Evolutionary conservation across 2,113 vertebrate species (phyloP).

Genomic region (Zootoca vivipara): DNA sequence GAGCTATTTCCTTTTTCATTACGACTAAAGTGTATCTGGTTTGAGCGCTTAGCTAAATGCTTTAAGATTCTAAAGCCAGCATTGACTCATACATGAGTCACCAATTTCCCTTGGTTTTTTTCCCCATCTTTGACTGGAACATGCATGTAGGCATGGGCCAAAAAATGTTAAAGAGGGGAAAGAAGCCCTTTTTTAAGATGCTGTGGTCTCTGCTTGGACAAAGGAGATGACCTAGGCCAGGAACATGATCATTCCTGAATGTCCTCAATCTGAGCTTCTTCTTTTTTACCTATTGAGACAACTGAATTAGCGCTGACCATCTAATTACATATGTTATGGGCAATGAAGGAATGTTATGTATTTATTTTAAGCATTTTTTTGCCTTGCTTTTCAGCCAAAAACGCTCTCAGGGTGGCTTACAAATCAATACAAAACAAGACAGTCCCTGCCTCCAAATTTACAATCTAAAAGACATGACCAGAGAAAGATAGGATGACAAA

Average conservation of each 20-base stretch:
- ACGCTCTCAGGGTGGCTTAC: too few relatives aligned
- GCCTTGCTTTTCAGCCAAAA: too few relatives aligned
- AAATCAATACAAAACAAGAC: too few relatives aligned
- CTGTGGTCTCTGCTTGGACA: too few relatives aligned
- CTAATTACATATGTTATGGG: not conserved
- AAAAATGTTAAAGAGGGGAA: not conserved
- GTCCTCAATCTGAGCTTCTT: too few relatives aligned
- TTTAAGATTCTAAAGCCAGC: not conserved
- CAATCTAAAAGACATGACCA: too few relatives aligned
- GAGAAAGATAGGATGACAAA: too few relatives aligned
- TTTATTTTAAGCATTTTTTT: too few relatives aligned
- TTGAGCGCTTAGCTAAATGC: constrained; percentile 8
- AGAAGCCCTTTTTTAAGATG: not conserved
- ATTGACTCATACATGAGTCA: not conserved
- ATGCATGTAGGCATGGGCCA: not conserved
- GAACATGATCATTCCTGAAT: too few relatives aligned
- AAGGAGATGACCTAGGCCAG: too few relatives aligned
- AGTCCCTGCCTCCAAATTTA: too few relatives aligned
- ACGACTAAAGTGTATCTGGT: not conserved
- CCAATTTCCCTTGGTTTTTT: not conserved
- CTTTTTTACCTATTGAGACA: not conserved
- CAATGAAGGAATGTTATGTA: not conserved
- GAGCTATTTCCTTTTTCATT: not conserved
- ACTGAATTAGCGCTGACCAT: not conserved
- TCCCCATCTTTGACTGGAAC: constrained; percentile 1